Evolutionary conservation across 2,113 vertebrate species (phyloP).

Genomic region (Hippocampus abdominalis): DNA sequence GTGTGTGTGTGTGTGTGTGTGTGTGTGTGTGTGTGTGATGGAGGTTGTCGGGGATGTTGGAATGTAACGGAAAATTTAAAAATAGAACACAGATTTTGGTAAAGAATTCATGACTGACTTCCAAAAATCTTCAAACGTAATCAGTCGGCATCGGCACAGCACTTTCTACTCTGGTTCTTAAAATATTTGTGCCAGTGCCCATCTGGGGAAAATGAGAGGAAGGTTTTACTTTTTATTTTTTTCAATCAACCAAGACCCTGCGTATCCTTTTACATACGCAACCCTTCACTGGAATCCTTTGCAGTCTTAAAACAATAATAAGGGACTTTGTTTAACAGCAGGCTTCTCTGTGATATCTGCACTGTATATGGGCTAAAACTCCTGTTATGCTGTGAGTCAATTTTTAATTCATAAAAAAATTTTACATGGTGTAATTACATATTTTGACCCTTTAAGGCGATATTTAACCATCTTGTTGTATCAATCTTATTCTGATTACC

Average conservation of each 20-base stretch:
- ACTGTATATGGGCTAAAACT: background rate
- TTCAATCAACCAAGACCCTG: background rate
- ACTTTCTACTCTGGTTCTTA: slow-evolving; percentile 1
- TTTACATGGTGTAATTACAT: background rate
- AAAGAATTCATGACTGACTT: slow-evolving; percentile 2
- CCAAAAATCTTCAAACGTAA: slow-evolving; percentile 2
- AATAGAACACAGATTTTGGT: background rate
- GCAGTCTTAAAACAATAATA: background rate
- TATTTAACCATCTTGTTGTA: background rate
- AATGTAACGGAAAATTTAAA: slow-evolving; percentile 14
- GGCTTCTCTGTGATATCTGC: background rate
- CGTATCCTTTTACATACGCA: background rate
- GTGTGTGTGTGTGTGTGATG: too few species aligned
- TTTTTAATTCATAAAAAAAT: background rate
- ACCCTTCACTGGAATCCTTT: too few species aligned
- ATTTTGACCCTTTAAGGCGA: background rate
- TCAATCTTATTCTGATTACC: background rate
- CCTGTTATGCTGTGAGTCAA: background rate
- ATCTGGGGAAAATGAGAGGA: background rate
- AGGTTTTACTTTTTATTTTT: background rate
- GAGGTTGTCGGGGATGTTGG: background rate
- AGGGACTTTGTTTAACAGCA: background rate
- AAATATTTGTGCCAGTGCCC: background rate
- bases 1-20: too few species aligned
- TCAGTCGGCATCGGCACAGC: slow-evolving; percentile 9